Percentiles rank a stretch among this genome's conserved stretches.
phyloP scores from a whole-genome alignment of 2,888 invertebrate species.

The Piscicola geometra region DNA sequence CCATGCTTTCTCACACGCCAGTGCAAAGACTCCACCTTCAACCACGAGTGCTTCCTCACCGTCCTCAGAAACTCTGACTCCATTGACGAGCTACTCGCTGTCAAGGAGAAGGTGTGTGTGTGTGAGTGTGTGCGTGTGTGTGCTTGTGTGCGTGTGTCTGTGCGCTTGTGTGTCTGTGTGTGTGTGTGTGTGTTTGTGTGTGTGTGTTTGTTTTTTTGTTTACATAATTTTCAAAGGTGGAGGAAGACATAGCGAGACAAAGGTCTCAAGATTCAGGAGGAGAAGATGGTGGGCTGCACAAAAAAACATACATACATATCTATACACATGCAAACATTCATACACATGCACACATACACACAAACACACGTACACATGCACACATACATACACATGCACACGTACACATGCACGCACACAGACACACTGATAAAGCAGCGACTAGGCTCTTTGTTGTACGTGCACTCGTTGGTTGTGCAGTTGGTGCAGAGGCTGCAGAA shows the following conservation, averaged over 20 bases:
- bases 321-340: background rate
- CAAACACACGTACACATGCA: constrained; percentile 42
- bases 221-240: constrained; percentile 56
- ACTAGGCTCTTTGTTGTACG: constrained; percentile 74
- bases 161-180: constrained; percentile 2
- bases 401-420: constrained; percentile 17
- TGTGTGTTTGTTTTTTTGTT: constrained; percentile 17
- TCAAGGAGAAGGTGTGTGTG: constrained; percentile 61
- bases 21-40: constrained; percentile 66
- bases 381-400: constrained; percentile 17
- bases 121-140: constrained; percentile 13
- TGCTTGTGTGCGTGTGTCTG: constrained; percentile 20
- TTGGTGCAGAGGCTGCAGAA: constrained; percentile 60
- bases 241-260: constrained; percentile 69
- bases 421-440: constrained; percentile 78
- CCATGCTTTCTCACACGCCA: too few species aligned
- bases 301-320: background rate
- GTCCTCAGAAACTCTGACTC: constrained; percentile 74
- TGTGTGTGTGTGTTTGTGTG: constrained; percentile 21
- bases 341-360: too few species aligned
- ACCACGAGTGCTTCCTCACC: constrained; percentile 78
- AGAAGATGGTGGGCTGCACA: constrained; percentile 62
- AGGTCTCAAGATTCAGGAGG: constrained; percentile 80
- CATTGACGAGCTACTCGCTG: constrained; percentile 76
- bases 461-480: constrained; percentile 71